phyloP scores from a whole-genome alignment of 2,797 vertebrate genomes.

The Typhlichthys subterraneus region DNA sequence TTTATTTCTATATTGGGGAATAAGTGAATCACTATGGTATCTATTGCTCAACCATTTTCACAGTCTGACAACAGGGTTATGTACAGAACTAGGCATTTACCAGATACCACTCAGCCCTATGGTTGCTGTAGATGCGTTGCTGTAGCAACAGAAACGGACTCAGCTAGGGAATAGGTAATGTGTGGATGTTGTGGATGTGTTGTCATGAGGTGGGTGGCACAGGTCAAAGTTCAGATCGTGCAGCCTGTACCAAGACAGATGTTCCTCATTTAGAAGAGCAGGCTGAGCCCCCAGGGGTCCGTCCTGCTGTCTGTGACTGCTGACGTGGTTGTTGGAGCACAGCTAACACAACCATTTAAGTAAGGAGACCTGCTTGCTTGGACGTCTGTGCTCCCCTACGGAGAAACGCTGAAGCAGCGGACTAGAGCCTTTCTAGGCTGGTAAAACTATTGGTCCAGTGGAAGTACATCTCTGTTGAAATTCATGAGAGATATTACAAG shows the following conservation, averaged over 20 bases:
- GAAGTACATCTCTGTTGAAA: too few species aligned
- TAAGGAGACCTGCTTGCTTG: slow-evolving; percentile 20
- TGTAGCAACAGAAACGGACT: slow-evolving; percentile 59
- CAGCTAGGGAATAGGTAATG: slow-evolving; percentile 29
- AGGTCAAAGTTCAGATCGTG: slow-evolving; percentile 32
- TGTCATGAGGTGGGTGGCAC: slow-evolving; percentile 34
- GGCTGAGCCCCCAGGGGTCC: too few species aligned
- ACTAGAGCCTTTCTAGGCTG: slow-evolving; percentile 22
- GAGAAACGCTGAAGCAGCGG: slow-evolving; percentile 20
- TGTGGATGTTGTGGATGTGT: slow-evolving; percentile 9
- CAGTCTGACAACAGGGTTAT: slow-evolving; percentile 17
- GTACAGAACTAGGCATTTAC: background rate
- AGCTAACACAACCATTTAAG: slow-evolving; percentile 33
- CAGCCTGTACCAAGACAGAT: slow-evolving; percentile 23
- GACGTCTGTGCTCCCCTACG: slow-evolving; percentile 32
- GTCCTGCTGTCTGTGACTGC: slow-evolving; percentile 2
- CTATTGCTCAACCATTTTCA: background rate
- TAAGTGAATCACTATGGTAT: background rate
- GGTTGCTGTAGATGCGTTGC: slow-evolving; percentile 44
- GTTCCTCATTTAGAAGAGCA: background rate
- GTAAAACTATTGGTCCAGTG: slow-evolving; percentile 18
- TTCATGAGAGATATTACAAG: too few species aligned
- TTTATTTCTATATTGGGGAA: background rate
- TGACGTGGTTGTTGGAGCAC: slow-evolving; percentile 35
- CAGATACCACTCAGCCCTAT: slow-evolving; percentile 30